Base-by-base conservation (phyloP, 2,797 vertebrate species). In the Neoniphon sammara region DNA sequence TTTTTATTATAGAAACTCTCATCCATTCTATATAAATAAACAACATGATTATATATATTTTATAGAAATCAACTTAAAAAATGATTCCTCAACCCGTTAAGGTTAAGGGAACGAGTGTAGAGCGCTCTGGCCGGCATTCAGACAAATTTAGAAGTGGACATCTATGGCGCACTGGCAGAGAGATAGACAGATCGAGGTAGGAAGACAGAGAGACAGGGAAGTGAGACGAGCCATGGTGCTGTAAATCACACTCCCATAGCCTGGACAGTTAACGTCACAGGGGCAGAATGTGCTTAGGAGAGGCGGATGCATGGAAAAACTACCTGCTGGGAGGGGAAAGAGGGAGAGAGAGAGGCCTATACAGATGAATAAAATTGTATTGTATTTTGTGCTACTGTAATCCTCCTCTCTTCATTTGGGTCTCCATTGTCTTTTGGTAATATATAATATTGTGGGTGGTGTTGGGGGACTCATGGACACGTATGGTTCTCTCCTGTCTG, bases 131-230 rank as follows among this genome's bases (percentile, higher is more conserved):
- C 83, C 89, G 84, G 84, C 82, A 75, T 85, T 83, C 72, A 73
- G 91, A 92, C 89, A 92, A 82, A 93, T 91, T 92, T 95, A 94
- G 91, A 92, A 84, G 85, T 88, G 75, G 88, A 91, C 88, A 86
- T 93, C 82, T 88, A 82, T 34, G 75, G 86, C 79, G 78, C 64
- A 85, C 78, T 87, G 82, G 73, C 85, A 86, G 72, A 69, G 84
- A 62, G 79, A 58, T 68, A 74, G 42, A 80, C 60, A 31, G 69
- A 66, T 34, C 31, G 31, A 34, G 31, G 31, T 8, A 34, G 31
- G 62, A 70, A 20, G 66, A 34, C 49, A 44, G 31, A 53, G 69
- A 12, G 47, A 36, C 61, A 74, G 70, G 64, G 54, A 75, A 89
- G 85, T 69, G 81, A 91, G 87, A 88, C 2, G 66, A 80, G 83